Evolutionary conservation across 2,113 vertebrate species (phyloP).

Genomic region (Mellivora capensis): DNA sequence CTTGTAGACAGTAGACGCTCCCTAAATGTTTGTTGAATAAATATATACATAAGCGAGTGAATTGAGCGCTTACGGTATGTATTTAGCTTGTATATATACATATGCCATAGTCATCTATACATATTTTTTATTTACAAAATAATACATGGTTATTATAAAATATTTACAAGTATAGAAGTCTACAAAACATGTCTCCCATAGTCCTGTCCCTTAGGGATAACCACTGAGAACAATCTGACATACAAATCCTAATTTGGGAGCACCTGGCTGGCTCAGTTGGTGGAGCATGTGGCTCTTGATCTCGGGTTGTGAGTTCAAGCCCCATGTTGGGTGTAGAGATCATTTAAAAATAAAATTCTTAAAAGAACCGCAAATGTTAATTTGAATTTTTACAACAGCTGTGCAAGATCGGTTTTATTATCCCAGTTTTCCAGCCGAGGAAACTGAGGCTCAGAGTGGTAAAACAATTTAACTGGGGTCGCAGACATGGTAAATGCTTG

Average conservation of each 20-base stretch:
- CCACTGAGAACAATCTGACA: neutral
- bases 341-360: neutral
- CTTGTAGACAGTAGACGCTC: neutral
- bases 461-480: neutral
- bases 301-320: neutral
- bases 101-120: neutral
- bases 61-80: neutral
- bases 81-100: neutral
- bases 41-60: neutral
- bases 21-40: neutral
- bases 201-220: neutral
- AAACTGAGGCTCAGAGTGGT: neutral
- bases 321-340: neutral
- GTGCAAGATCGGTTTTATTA: neutral
- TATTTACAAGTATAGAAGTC: neutral
- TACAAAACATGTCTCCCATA: neutral
- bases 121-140: neutral
- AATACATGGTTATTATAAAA: neutral
- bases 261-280: neutral
- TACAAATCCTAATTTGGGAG: neutral
- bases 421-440: neutral
- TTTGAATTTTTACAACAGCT: neutral
- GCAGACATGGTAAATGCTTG: neutral
- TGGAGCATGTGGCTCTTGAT: neutral
- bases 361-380: neutral